A percentile compares a stretch with the other conserved stretches of the same genome.
These are phyloP conservation scores for Heterodera filipjevi DNA, from an alignment of 2,888 invertebrate genomes.

Conservation along the genomic window DNA sequence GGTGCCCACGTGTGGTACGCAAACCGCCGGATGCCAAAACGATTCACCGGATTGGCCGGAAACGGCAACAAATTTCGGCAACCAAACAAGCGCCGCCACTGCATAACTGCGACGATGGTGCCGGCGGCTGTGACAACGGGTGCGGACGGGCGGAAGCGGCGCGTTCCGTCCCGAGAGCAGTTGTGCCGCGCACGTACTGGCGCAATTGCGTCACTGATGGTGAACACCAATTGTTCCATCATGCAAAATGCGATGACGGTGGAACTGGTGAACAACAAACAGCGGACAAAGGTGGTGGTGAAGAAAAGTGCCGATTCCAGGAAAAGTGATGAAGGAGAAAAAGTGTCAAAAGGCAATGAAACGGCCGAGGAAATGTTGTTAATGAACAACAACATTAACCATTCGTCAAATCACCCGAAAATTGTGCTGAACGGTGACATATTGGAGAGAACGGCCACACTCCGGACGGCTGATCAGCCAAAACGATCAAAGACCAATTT, in stretches of 20 bases:
- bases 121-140: background rate
- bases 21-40: conserved; percentile 57
- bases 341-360: background rate
- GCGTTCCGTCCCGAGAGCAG: conserved; percentile 46
- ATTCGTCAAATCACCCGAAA: background rate
- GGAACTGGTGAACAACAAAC: background rate
- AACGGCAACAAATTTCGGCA: conserved; percentile 23
- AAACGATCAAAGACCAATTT: background rate
- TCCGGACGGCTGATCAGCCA: background rate
- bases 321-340: background rate
- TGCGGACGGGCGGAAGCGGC: background rate
- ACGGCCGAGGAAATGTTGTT: background rate
- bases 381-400: too few species aligned
- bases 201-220: conserved; percentile 39
- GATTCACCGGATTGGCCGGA: conserved; percentile 16
- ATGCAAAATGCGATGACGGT: conserved; percentile 6
- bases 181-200: conserved; percentile 59
- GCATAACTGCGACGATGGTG: conserved; percentile 33
- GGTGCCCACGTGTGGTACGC: conserved; percentile 44
- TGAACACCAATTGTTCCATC: conserved; percentile 17
- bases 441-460: background rate
- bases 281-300: background rate
- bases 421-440: too few species aligned
- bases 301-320: background rate
- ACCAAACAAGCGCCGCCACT: conserved; percentile 34